A percentile compares a stretch with the other conserved stretches of the same genome.
Conservation (phyloP, 2,888 invertebrate genomes). For the Papilio elwesi region DNA sequence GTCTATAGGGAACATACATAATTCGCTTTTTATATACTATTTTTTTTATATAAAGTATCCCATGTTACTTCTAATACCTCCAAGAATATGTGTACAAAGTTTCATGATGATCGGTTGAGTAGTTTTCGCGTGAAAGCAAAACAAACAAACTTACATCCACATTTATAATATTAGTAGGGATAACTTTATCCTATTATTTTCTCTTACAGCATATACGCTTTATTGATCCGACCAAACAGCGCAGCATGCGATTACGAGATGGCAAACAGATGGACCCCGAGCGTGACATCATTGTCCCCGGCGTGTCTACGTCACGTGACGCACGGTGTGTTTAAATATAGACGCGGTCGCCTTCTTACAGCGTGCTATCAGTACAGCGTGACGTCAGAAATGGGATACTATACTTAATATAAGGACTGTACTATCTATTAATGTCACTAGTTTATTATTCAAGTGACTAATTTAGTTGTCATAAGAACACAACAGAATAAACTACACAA, state of each 20-base stretch:
- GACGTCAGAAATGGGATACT: conserved; percentile 15
- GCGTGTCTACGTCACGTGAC: conserved; percentile 16
- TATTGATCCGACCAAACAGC: neutral
- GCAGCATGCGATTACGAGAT: conserved; percentile 21
- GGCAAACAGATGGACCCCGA: conserved; percentile 15
- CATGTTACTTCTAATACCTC: too few species aligned
- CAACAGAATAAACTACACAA: neutral
- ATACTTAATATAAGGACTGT: neutral
- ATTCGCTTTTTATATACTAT: too few species aligned
- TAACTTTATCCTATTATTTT: neutral
- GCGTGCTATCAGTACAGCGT: neutral
- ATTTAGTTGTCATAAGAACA: neutral
- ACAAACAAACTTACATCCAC: too few species aligned
- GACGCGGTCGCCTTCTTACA: neutral
- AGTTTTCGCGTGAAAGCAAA: too few species aligned
- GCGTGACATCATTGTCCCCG: conserved; percentile 11
- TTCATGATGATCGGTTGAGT: too few species aligned
- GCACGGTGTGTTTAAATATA: conserved; percentile 20
- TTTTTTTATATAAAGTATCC: too few species aligned
- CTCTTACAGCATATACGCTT: neutral
- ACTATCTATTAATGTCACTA: conserved; percentile 3
- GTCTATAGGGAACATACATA: too few species aligned
- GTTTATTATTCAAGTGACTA: neutral
- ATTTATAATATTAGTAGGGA: too few species aligned
- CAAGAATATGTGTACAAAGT: too few species aligned